Percentiles rank a stretch among this genome's conserved stretches.
phyloP scores from a whole-genome alignment of 2,797 vertebrate species.

The Paramormyrops hopkinsi region DNA sequence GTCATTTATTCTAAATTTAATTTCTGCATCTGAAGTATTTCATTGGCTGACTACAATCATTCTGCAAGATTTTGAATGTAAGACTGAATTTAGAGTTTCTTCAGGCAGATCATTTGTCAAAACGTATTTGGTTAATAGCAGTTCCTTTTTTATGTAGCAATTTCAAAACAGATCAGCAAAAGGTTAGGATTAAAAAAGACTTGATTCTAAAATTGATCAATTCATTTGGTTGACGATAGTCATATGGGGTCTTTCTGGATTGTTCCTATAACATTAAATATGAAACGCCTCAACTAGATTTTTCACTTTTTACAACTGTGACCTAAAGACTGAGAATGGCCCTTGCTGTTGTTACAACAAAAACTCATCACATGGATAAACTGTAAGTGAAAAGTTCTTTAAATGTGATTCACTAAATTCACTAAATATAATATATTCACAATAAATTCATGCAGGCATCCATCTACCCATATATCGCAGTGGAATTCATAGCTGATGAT shows the following conservation, averaged over 20 bases:
- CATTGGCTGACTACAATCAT: background rate
- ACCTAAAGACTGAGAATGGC: background rate
- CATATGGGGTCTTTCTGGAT: background rate
- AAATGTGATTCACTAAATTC: background rate
- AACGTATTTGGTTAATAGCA: background rate
- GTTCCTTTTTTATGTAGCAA: background rate
- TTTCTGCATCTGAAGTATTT: background rate
- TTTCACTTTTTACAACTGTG: background rate
- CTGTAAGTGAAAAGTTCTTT: background rate
- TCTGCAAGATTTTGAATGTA: background rate
- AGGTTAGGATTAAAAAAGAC: background rate
- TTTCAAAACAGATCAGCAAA: background rate
- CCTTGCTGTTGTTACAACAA: background rate
- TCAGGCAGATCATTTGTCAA: background rate
- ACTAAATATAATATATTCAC: background rate
- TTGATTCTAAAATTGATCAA: background rate
- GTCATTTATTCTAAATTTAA: background rate
- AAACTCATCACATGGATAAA: background rate
- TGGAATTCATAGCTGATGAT: background rate
- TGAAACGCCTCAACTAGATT: background rate
- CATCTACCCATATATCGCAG: background rate
- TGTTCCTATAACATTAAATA: background rate
- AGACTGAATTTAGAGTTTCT: background rate
- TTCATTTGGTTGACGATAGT: background rate
- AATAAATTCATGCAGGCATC: background rate